These are phyloP conservation scores for Xiphydria camelus DNA, from an alignment of 2,888 invertebrate genomes.

Conservation along the genomic window DNA sequence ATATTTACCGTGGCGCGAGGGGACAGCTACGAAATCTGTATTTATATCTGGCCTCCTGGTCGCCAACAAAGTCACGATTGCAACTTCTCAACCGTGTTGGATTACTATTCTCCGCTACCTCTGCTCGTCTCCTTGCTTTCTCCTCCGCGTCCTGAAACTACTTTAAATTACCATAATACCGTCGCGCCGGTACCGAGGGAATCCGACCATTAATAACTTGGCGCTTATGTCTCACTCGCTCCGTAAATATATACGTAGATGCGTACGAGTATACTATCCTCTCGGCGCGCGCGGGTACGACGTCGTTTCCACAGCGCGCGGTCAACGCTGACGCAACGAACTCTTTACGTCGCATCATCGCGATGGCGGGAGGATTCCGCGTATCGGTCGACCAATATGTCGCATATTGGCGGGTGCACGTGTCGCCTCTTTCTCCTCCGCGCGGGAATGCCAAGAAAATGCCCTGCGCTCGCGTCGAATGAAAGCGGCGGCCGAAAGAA, in stretches of 20 bases:
- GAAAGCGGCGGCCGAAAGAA: constrained; percentile 9
- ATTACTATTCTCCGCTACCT: constrained; percentile 34
- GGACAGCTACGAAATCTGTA: constrained; percentile 36
- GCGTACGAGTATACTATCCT: too few species aligned
- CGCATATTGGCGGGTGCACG: constrained; percentile 31
- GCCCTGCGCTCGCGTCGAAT: neutral
- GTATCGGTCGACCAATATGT: constrained; percentile 45
- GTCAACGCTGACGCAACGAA: constrained; percentile 38
- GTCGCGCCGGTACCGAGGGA: constrained; percentile 26
- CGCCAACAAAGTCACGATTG: constrained; percentile 38
- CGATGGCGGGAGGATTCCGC: constrained; percentile 25
- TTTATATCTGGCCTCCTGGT: too few species aligned
- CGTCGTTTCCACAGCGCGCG: constrained; percentile 30
- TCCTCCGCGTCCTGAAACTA: too few species aligned
- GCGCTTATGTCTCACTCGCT: constrained; percentile 23
- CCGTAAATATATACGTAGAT: constrained; percentile 16
- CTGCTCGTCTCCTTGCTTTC: too few species aligned
- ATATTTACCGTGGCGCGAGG: constrained; percentile 40
- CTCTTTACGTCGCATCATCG: constrained; percentile 8
- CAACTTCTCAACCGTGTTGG: constrained; percentile 31
- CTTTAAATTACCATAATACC: too few species aligned
- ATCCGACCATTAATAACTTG: constrained; percentile 33
- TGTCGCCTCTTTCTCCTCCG: constrained; percentile 13
- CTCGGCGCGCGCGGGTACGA: too few species aligned
- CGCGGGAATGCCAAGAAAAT: constrained; percentile 1